phyloP scores from a whole-genome alignment of 1,140 invertebrate genomes.

The Meteorus sp. region DNA sequence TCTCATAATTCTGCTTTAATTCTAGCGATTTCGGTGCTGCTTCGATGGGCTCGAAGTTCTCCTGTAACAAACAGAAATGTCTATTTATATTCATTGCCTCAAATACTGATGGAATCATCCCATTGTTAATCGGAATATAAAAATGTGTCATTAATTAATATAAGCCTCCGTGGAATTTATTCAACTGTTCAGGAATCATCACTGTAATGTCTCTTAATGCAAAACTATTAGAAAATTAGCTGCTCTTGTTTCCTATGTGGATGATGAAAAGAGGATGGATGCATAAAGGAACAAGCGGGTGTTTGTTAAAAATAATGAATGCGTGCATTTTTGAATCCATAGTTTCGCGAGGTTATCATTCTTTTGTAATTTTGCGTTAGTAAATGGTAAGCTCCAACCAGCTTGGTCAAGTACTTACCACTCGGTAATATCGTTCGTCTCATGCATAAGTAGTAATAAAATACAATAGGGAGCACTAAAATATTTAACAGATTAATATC shows the following conservation, averaged over 20 bases:
- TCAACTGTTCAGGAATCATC: background rate
- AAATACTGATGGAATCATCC: background rate
- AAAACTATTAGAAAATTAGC: no score
- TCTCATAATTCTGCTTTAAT: slow-evolving; percentile 13
- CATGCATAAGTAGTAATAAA: slow-evolving; percentile 30
- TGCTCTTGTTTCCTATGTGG: no score
- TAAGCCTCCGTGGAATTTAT: background rate
- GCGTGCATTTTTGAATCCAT: no score
- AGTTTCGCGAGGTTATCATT: no score
- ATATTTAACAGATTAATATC: slow-evolving; percentile 27
- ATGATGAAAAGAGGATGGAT: no score
- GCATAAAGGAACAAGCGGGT: no score
- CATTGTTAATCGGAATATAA: slow-evolving; percentile 11
- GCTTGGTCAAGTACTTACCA: slow-evolving; percentile 35
- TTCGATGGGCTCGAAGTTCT: slow-evolving; percentile 14
- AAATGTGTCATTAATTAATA: slow-evolving; percentile 17
- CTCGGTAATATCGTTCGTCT: slow-evolving; percentile 24
- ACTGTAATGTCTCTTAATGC: background rate
- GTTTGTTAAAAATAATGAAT: no score
- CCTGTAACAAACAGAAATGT: slow-evolving; percentile 27
- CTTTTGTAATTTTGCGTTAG: slow-evolving; percentile 3
- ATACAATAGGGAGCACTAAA: slow-evolving; percentile 28
- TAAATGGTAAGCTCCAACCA: slow-evolving; percentile 7
- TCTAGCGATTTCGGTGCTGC: slow-evolving; percentile 12
- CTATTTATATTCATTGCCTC: background rate